A percentile compares a stretch with the other conserved stretches of the same genome.
Conservation (phyloP, 2,888 invertebrate species). For the Dilophus febrilis region DNA sequence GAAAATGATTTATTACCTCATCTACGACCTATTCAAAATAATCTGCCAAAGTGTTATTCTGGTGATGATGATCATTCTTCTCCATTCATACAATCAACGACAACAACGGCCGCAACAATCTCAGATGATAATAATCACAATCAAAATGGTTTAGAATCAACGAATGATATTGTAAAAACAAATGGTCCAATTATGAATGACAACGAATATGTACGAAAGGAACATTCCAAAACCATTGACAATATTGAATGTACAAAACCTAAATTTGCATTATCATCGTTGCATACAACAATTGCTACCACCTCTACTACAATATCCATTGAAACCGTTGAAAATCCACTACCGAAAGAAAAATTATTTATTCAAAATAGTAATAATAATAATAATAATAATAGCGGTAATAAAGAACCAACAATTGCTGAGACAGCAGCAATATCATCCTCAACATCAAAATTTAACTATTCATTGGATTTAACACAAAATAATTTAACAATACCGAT, state of each 20-base stretch:
- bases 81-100: no score
- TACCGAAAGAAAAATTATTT: background rate
- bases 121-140: background rate
- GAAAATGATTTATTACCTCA: no score
- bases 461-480: background rate
- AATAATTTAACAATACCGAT: background rate
- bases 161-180: background rate
- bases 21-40: no score
- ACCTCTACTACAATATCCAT: conserved; percentile 2
- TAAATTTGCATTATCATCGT: background rate
- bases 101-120: background rate
- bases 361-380: background rate
- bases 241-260: no score
- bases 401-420: background rate
- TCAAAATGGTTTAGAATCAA: background rate
- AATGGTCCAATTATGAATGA: no score
- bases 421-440: background rate
- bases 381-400: background rate
- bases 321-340: background rate
- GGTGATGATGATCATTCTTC: no score
- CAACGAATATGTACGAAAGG: no score
- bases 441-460: background rate
- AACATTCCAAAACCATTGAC: no score
- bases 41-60: no score
- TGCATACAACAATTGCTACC: background rate